These are phyloP conservation scores for Lordiphosa clarofinis DNA, from an alignment of 1,140 invertebrate genomes.

Conservation along the genomic window DNA sequence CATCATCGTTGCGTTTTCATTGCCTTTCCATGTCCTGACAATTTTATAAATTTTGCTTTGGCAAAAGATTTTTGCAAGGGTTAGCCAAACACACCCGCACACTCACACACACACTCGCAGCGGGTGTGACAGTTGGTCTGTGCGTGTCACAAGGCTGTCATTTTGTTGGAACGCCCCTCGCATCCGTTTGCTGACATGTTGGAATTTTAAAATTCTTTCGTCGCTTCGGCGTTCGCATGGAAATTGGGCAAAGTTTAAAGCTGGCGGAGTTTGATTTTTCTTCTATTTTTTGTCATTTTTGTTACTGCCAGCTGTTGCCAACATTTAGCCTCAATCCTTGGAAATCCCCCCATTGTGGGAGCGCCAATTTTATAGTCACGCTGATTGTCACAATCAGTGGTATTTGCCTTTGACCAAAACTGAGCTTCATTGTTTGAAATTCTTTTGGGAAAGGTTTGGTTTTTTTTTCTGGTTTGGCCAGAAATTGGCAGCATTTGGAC, in stretches of 20 bases:
- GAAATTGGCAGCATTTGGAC: constrained; percentile 52
- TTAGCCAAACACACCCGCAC: constrained; percentile 41
- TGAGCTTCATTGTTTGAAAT: constrained; percentile 57
- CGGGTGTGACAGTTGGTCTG: constrained; percentile 74
- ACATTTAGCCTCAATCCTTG: constrained; percentile 38
- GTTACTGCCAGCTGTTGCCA: constrained; percentile 57
- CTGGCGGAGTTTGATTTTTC: constrained; percentile 15
- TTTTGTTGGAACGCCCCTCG: constrained; percentile 51
- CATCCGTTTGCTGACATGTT: constrained; percentile 38
- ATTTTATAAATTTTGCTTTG: constrained; percentile 63
- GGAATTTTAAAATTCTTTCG: constrained; percentile 70
- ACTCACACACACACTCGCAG: constrained; percentile 21
- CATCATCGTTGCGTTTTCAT: constrained; percentile 46
- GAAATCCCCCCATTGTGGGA: constrained; percentile 19
- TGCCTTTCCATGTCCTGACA: constrained; percentile 42
- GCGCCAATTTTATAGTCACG: constrained; percentile 68
- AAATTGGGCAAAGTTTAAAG: constrained; percentile 73
- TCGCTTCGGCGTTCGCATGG: constrained; percentile 56
- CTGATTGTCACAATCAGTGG: constrained; percentile 75
- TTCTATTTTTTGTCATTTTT: constrained; percentile 19
- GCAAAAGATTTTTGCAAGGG: constrained; percentile 62
- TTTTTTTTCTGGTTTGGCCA: constrained; percentile 6
- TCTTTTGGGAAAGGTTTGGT: constrained; percentile 19
- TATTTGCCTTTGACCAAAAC: constrained; percentile 69
- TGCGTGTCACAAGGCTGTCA: constrained; percentile 72